Evolutionary conservation across 2,888 invertebrate species (phyloP), one percentile per base, ranked within the genome.

Genomic region (Spodoptera picta): DNA sequence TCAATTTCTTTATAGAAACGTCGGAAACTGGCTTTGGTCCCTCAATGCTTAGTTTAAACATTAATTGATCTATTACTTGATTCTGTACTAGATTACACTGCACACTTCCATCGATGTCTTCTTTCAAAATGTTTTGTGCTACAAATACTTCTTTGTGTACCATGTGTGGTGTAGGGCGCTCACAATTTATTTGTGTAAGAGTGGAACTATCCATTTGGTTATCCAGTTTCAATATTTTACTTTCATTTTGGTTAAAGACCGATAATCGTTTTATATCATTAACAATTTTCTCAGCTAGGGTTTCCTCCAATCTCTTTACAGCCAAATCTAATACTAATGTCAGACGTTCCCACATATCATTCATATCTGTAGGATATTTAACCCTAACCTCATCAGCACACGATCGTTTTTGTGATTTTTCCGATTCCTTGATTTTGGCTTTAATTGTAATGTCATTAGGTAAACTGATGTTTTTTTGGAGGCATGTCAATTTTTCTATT

Each of bases 1-100:
- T 77, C 2, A 82, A 42, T 60, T 82, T 77, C 5, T 74, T 72
- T 6, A 80, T 23, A 10, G 79, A 69, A 44, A 69, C 70, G 3
- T 49, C 47, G 0, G 72, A 53, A 31, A 58, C 62, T 7, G 72
- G 64, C 2, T 64, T 81, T 0, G 81, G 66, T 0, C 65, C 75
- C 48, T 85, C 83, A 2, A 73, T 54, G 49, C 81, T 87, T 0
- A 90, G 47, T 60, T 85, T 88, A 2, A 78, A 43, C 81, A 89
- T 79, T 4, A 92, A 65, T 65, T 87, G 76, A 60, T 93, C 93
- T 52, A 92, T 88, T 0, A 83, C 64, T 44, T 88, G 80, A 36
- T 83, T 92, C 10, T 87, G 79, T 5, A 91, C 79, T 44, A 92
- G 73, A 66, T 86, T 77, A 58, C 94, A 93, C 69, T 93, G 93